These are phyloP conservation scores for Drosophila watanabei DNA, from an alignment of 1,140 invertebrate genomes.

Conservation along the genomic window DNA sequence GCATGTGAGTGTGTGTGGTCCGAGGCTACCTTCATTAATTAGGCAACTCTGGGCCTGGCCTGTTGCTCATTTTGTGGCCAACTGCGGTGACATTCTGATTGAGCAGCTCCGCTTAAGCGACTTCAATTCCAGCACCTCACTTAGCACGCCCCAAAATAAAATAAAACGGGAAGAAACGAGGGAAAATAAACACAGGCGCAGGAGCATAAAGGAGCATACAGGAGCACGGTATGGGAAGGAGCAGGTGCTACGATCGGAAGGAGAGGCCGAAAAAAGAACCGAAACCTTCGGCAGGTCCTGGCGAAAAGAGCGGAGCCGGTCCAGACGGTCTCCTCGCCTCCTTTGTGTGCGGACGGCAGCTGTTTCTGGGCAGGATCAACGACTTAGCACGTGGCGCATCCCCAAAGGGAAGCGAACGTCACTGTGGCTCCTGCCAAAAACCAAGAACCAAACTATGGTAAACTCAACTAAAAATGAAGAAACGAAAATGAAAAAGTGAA, in stretches of 20 bases:
- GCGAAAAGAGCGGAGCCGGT: slow-evolving; percentile 25
- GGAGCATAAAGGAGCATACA: slow-evolving; percentile 17
- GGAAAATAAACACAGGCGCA: slow-evolving; percentile 10
- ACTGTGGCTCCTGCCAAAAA: slow-evolving; percentile 71
- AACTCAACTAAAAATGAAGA: slow-evolving; percentile 35
- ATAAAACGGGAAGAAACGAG: neutral
- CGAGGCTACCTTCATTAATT: slow-evolving; percentile 74
- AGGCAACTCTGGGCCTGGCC: slow-evolving; percentile 24
- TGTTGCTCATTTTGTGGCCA: slow-evolving; percentile 68
- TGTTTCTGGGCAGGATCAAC: slow-evolving; percentile 77
- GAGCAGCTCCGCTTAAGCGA: slow-evolving; percentile 50
- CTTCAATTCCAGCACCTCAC: slow-evolving; percentile 49
- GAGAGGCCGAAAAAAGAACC: slow-evolving; percentile 15
- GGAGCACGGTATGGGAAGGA: slow-evolving; percentile 35
- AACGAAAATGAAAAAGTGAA: neutral
- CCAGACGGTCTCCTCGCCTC: slow-evolving; percentile 15
- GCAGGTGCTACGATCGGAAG: slow-evolving; percentile 48
- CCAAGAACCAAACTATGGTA: slow-evolving; percentile 15
- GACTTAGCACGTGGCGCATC: slow-evolving; percentile 81
- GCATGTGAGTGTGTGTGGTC: slow-evolving; percentile 53
- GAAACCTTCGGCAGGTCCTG: slow-evolving; percentile 55
- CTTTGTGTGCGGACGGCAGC: slow-evolving; percentile 60
- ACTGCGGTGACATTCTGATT: slow-evolving; percentile 74
- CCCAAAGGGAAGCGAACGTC: slow-evolving; percentile 39
- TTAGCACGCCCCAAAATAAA: slow-evolving; percentile 58